Conservation (phyloP, 2,888 invertebrate species). For the Camptogramma bilineatum region DNA sequence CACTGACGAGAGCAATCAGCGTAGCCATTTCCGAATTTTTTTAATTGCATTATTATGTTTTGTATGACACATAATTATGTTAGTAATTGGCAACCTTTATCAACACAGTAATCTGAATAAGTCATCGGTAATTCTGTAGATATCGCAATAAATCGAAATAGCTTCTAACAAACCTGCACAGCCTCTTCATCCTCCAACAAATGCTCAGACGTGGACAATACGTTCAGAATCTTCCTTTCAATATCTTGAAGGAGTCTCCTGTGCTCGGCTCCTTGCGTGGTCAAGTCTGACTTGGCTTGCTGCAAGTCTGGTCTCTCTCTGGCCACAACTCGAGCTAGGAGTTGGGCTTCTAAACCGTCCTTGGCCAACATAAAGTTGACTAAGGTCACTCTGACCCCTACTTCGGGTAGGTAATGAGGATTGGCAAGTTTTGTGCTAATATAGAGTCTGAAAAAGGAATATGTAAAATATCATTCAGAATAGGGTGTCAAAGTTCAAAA, state of each 20-base stretch:
- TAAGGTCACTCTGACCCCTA: conserved; percentile 95
- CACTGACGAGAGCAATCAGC: too few relatives aligned
- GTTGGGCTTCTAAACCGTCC: conserved; percentile 94
- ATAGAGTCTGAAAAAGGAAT: conserved; percentile 87
- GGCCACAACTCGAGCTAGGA: conserved; percentile 95
- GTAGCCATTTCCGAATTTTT: too few relatives aligned
- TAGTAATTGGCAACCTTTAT: background rate
- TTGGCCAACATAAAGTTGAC: conserved; percentile 97
- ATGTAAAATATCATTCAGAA: background rate
- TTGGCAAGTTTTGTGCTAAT: conserved; percentile 97
- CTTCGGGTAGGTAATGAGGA: conserved; percentile 97
- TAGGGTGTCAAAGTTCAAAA: background rate
- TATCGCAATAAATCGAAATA: too few relatives aligned
- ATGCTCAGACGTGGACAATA: conserved; percentile 80
- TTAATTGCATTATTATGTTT: background rate
- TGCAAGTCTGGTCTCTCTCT: conserved; percentile 96
- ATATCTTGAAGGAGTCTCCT: conserved; percentile 93
- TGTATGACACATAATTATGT: too few relatives aligned
- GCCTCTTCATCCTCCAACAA: conserved; percentile 96
- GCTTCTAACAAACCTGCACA: conserved; percentile 82
- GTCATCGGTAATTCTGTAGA: too few relatives aligned
- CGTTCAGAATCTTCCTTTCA: conserved; percentile 94
- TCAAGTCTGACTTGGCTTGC: conserved; percentile 94
- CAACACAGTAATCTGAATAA: background rate
- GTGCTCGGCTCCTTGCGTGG: conserved; percentile 94